A percentile compares a stretch with the other conserved stretches of the same genome.
phyloP scores from a whole-genome alignment of 2,888 invertebrate species.

The Tubulanus polymorphus region DNA sequence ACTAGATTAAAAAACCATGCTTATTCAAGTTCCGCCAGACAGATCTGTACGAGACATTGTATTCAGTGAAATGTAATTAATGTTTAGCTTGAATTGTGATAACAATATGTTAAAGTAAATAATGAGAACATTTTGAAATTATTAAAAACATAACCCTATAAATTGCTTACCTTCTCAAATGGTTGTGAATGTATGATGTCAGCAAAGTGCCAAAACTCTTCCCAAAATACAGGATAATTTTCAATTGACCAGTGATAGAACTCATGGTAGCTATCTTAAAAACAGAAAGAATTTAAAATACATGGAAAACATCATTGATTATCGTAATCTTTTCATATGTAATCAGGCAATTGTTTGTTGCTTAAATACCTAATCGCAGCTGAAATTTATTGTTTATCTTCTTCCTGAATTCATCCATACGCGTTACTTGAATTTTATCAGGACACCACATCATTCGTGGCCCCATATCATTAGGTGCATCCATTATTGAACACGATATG shows the following conservation, averaged over 20 bases:
- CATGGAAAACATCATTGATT: neutral
- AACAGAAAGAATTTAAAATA: conserved; percentile 5
- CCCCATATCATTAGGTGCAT: conserved; percentile 4
- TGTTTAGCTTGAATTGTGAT: no score
- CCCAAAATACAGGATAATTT: conserved; percentile 57
- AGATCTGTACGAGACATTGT: no score
- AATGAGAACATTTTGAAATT: no score
- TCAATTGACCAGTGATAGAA: conserved; percentile 57
- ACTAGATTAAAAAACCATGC: no score
- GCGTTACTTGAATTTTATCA: conserved; percentile 26
- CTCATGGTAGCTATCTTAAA: conserved; percentile 53
- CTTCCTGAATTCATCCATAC: conserved; percentile 39
- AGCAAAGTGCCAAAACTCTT: conserved; percentile 53
- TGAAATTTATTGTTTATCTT: conserved; percentile 38
- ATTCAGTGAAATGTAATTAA: no score
- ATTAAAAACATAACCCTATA: no score
- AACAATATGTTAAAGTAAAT: no score
- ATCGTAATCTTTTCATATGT: neutral
- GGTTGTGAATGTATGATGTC: conserved; percentile 50
- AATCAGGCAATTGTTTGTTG: neutral
- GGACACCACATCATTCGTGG: conserved; percentile 40
- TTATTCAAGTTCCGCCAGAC: no score
- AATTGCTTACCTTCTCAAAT: conserved; percentile 36
- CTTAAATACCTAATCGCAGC: conserved; percentile 33
- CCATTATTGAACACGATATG: no score